Evolutionary conservation across 2,113 vertebrate genomes (phyloP).

Genomic region (Petromus typicus): DNA sequence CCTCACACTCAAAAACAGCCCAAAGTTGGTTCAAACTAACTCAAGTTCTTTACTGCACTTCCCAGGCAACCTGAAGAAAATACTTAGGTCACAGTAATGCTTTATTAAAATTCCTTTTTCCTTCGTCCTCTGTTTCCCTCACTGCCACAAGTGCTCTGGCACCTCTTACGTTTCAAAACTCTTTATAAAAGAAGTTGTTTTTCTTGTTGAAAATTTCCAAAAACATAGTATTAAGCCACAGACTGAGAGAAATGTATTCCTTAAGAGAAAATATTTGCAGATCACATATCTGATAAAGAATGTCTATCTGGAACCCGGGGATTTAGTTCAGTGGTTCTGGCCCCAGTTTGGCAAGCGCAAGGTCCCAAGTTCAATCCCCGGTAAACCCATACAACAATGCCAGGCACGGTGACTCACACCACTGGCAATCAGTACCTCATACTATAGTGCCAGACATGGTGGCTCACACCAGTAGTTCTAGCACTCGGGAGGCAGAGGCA

Average conservation of each 20-base stretch:
- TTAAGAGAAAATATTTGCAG: neutral
- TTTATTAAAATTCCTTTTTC: neutral
- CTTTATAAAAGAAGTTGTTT: neutral
- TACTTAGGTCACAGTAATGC: neutral
- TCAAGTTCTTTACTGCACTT: neutral
- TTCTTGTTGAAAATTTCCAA: slow-evolving; percentile 27
- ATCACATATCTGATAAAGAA: neutral
- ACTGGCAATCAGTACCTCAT: too few relatives aligned
- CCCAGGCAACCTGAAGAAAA: neutral
- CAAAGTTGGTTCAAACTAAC: neutral
- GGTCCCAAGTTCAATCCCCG: too few relatives aligned
- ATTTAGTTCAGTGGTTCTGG: too few relatives aligned
- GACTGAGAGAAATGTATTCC: neutral
- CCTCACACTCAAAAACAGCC: neutral
- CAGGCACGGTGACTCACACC: too few relatives aligned
- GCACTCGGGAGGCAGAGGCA: too few relatives aligned
- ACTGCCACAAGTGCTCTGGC: neutral
- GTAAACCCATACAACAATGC: too few relatives aligned
- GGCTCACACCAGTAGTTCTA: too few relatives aligned
- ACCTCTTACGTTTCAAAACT: slow-evolving; percentile 27
- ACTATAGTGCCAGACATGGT: too few relatives aligned
- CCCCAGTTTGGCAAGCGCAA: too few relatives aligned
- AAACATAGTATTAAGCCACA: neutral
- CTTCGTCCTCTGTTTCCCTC: neutral
- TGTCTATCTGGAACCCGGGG: too few relatives aligned